phyloP scores from a whole-genome alignment of 1,140 invertebrate species.

The Drosophila ironensis region DNA sequence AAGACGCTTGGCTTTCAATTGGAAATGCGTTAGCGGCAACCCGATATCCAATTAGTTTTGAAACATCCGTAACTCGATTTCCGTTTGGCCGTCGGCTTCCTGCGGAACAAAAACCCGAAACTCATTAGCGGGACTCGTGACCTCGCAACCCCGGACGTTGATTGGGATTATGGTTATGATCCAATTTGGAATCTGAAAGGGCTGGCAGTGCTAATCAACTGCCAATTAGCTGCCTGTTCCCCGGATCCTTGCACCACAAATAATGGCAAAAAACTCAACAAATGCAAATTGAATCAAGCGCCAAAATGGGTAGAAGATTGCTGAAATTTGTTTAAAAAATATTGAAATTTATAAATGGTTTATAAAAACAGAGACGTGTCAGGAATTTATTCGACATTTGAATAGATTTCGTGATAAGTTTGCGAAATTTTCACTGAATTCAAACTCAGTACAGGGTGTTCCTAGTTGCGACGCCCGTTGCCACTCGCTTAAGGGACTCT shows the following conservation, averaged over 20 bases:
- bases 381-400: no score
- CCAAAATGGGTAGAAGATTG: no score
- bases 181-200: constrained; percentile 23
- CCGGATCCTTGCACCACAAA: not conserved
- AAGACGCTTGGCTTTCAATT: not conserved
- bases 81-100: not conserved
- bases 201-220: constrained; percentile 26
- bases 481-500: no score
- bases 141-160: constrained; percentile 11
- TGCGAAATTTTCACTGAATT: no score
- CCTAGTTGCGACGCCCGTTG: no score
- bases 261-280: not conserved
- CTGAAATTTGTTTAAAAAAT: no score
- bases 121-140: constrained; percentile 25
- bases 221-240: constrained; percentile 32
- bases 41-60: not conserved
- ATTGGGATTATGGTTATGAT: constrained; percentile 50
- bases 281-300: not conserved
- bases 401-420: no score
- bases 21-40: not conserved
- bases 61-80: not conserved
- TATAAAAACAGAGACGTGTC: no score
- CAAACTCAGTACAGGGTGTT: no score
- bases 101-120: not conserved
- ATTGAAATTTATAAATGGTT: no score